Conservation (phyloP, 2,113 vertebrate species). For the Hystrix cristata region DNA sequence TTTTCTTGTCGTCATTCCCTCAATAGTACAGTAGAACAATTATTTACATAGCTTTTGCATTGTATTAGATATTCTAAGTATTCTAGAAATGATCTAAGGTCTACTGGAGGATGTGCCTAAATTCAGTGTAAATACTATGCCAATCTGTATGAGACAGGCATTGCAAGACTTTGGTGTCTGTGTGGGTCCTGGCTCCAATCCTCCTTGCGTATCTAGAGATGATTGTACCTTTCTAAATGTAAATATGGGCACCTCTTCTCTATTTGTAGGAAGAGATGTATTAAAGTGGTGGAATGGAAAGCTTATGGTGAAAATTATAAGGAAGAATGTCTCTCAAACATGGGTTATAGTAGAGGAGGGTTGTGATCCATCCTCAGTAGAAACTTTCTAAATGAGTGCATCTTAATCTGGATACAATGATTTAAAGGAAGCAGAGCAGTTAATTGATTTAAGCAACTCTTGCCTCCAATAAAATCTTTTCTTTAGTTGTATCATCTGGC, state of each 20-base stretch:
- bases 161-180: background rate
- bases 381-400: background rate
- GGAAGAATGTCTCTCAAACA: background rate
- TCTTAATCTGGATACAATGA: background rate
- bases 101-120: background rate
- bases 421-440: background rate
- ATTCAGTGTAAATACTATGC: background rate
- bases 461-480: background rate
- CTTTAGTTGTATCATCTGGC: background rate
- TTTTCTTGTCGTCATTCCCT: background rate
- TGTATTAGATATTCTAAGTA: background rate
- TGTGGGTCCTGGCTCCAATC: background rate
- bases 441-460: slow-evolving; percentile 2
- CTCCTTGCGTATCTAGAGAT: background rate
- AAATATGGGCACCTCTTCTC: background rate
- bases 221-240: background rate
- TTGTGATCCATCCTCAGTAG: background rate
- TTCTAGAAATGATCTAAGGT: background rate
- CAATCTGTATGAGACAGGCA: no score
- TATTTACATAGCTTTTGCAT: background rate
- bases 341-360: background rate
- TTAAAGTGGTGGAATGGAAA: background rate
- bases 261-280: background rate
- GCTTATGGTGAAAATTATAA: background rate
- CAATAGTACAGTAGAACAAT: background rate